Base-by-base conservation (phyloP, 2,888 invertebrate species). In the Phalera bucephala region DNA sequence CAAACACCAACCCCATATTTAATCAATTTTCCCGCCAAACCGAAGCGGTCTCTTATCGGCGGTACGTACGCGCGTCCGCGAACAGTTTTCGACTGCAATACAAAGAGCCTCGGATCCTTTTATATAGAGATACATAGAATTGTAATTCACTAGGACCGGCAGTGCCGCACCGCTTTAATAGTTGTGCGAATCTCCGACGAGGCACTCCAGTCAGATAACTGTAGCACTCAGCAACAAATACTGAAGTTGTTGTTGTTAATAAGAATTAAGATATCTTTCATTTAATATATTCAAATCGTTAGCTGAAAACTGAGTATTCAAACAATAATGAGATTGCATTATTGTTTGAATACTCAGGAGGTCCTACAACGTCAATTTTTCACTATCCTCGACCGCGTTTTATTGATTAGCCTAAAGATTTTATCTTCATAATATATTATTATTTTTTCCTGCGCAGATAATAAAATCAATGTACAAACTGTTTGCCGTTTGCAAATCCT, bases 81-180 rank as follows among this genome's bases (percentile, higher is more conserved):
- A 62, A 66, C 69, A 59, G 76, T 68, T 83, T 80, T 81, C 82
- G 78, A 88, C 88, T 88, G 86, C 79, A 73, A 64, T 51, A 60
- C 68, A 45, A 68, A 49, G 65, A 77, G 79, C 56, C 73, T 80
- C 70, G 72, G 77, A 70, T 77, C 76, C 76, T 77, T 80, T 84
- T 88, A 88, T 85, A 88, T 83, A 77, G 67, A 78, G 70, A 77
- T 76, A 81, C 70, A 74, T 71, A 71, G 68, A 73, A 72, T 71
- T 68, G 67, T 64, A 60, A 70, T 61, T 53, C 56, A 64, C 66
- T 70, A 73, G 75, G 69, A 70, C 62, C 67, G 69, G 53, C 67
- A 62, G 56, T 54, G 62, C 52, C 55, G 57, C 27, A 38, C 23
- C 42, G 37, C 43, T 43, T 51, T 54, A 51, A 47, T 53, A 44